These are phyloP conservation scores for Phalera bucephala DNA, from an alignment of 2,888 invertebrate genomes.

Conservation along the genomic window DNA sequence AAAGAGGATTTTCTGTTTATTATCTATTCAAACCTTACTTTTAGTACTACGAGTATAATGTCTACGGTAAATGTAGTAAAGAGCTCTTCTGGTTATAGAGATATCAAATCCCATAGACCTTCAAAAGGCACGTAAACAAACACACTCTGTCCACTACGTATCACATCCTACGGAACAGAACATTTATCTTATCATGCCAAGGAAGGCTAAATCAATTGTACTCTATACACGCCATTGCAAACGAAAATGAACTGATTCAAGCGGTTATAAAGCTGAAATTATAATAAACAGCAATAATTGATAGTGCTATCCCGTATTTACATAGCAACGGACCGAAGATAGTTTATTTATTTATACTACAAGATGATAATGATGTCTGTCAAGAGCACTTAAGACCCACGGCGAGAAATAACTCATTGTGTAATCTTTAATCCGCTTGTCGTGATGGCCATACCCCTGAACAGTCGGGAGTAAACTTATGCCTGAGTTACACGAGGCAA, in stretches of 20 bases:
- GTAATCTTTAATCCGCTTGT: too few species aligned
- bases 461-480: too few species aligned
- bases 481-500: too few species aligned
- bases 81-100: not conserved
- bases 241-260: not conserved
- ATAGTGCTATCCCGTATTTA: slow-evolving; percentile 1
- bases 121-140: not conserved
- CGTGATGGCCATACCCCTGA: too few species aligned
- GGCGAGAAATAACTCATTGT: too few species aligned
- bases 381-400: not conserved
- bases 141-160: slow-evolving; percentile 8
- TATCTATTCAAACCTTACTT: too few species aligned
- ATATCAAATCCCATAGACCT: not conserved
- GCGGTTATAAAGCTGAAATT: not conserved
- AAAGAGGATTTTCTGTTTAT: too few species aligned
- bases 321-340: slow-evolving; percentile 3
- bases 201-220: slow-evolving; percentile 6
- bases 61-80: too few species aligned
- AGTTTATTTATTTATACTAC: slow-evolving; percentile 17
- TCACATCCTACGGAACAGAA: slow-evolving; percentile 6
- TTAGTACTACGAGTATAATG: too few species aligned
- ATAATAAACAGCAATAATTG: not conserved
- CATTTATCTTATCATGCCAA: slow-evolving; percentile 17
- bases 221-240: not conserved
- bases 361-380: not conserved